phyloP scores from a whole-genome alignment of 1,140 invertebrate species.

The Zaprionus camerounensis region DNA sequence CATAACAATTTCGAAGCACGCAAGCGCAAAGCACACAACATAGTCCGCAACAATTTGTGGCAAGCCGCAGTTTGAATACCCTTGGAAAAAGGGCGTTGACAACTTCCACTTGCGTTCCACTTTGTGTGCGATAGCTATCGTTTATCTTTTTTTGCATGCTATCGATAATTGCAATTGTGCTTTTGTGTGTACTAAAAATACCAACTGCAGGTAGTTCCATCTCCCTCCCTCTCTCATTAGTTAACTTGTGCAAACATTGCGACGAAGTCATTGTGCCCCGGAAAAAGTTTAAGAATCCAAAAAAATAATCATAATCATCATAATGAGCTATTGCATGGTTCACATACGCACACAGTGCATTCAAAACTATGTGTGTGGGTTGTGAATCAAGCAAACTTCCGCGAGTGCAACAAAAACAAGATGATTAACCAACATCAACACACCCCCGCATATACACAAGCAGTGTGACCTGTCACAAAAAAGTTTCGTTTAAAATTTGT shows the following conservation, averaged over 20 bases:
- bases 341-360: constrained; percentile 26
- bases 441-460: constrained; percentile 9
- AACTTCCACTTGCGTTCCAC: background rate
- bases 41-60: background rate
- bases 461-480: constrained; percentile 68
- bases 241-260: background rate
- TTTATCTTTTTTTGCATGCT: background rate
- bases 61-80: constrained; percentile 2
- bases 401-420: constrained; percentile 22
- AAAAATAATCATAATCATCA: constrained; percentile 9
- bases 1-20: constrained; percentile 37
- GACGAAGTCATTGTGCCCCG: background rate
- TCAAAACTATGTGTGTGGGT: background rate
- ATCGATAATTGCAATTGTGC: constrained; percentile 3
- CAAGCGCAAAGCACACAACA: constrained; percentile 36
- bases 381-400: constrained; percentile 22
- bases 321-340: constrained; percentile 40
- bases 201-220: background rate
- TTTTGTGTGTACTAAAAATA: background rate
- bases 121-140: background rate
- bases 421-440: background rate
- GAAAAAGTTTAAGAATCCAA: background rate
- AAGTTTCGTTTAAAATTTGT: constrained; percentile 67
- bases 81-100: background rate
- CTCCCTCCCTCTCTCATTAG: background rate